phyloP scores from a whole-genome alignment of 2,797 vertebrate genomes.

The Siniperca undulata region DNA sequence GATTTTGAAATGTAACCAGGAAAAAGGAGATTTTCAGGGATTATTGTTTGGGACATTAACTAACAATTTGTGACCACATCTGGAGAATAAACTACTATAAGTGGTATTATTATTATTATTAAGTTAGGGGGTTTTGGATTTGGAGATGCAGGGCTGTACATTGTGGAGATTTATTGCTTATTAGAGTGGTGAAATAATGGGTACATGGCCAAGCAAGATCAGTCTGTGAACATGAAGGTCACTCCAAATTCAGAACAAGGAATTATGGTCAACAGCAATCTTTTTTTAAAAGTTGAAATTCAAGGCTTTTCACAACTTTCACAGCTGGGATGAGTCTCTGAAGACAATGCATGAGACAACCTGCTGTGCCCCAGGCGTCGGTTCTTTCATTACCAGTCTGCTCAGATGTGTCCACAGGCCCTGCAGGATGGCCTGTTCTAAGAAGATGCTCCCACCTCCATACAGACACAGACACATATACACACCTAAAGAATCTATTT shows the following conservation, averaged over 20 bases:
- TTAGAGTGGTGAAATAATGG: not conserved
- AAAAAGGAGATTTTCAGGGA: slow-evolving; percentile 36
- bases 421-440: slow-evolving; percentile 26
- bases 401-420: slow-evolving; percentile 45
- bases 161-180: not conserved
- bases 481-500: slow-evolving; percentile 37
- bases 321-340: slow-evolving; percentile 8
- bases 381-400: slow-evolving; percentile 45
- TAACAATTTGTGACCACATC: slow-evolving; percentile 9
- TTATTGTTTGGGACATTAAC: slow-evolving; percentile 20
- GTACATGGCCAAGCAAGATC: not conserved
- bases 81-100: slow-evolving; percentile 9
- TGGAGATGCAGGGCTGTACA: not conserved
- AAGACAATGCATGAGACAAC: slow-evolving; percentile 36
- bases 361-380: slow-evolving; percentile 47
- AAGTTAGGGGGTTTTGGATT: slow-evolving; percentile 1
- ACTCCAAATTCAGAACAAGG: slow-evolving; percentile 18
- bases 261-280: not conserved
- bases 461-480: slow-evolving; percentile 2
- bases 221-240: slow-evolving; percentile 1
- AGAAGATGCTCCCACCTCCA: not conserved
- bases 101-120: not conserved
- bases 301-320: slow-evolving; percentile 7
- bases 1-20: slow-evolving; percentile 44
- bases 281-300: slow-evolving; percentile 4